Conservation (phyloP, 2,888 invertebrate species). For the Callyntrura guangdongensis region DNA sequence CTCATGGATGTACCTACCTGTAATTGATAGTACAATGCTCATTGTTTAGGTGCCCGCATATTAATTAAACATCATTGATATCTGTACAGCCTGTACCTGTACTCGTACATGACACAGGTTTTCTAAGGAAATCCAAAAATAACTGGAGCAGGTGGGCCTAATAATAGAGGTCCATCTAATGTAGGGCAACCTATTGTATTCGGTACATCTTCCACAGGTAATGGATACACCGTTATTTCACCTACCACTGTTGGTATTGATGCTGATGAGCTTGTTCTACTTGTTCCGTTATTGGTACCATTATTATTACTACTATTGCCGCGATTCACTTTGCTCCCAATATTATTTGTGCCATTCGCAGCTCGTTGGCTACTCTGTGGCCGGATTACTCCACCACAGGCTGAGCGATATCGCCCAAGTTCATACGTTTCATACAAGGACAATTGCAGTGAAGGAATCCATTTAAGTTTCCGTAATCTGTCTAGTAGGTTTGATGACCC, state of each 20-base stretch:
- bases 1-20: too few species aligned
- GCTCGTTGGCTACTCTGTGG: not conserved
- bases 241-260: slow-evolving; percentile 5
- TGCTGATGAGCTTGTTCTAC: slow-evolving; percentile 30
- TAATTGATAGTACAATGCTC: too few species aligned
- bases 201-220: slow-evolving; percentile 66
- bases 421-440: slow-evolving; percentile 61
- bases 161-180: slow-evolving; percentile 55
- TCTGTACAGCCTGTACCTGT: not conserved
- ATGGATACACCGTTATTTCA: slow-evolving; percentile 71
- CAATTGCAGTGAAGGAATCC: slow-evolving; percentile 60
- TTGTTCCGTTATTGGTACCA: slow-evolving; percentile 45
- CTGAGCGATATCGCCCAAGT: slow-evolving; percentile 60
- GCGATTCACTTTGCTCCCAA: slow-evolving; percentile 18
- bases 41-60: too few species aligned
- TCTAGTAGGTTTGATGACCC: slow-evolving; percentile 28
- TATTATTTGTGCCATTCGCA: slow-evolving; percentile 38
- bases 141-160: slow-evolving; percentile 70
- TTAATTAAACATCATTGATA: too few species aligned
- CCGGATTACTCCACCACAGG: slow-evolving; percentile 57
- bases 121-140: slow-evolving; percentile 72
- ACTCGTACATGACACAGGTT: not conserved
- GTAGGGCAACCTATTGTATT: slow-evolving; percentile 72
- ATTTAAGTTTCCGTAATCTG: slow-evolving; percentile 62
- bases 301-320: slow-evolving; percentile 56